These are phyloP conservation scores for Drosophila setifemur DNA, from an alignment of 1,140 invertebrate genomes.

Conservation along the genomic window DNA sequence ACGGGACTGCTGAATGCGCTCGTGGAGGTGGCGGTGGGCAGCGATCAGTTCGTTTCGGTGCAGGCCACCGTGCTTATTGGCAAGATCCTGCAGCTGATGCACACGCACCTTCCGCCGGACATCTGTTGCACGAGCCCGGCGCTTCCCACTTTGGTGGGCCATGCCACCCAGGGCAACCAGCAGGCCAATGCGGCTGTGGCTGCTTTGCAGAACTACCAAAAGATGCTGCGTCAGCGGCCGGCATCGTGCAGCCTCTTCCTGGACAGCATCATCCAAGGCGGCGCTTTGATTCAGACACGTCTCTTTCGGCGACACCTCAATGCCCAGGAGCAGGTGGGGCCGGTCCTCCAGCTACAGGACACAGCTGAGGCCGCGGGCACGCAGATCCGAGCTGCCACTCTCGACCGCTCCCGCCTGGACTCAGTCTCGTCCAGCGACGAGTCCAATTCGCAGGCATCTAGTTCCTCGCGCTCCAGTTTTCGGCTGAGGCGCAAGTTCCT, in stretches of 20 bases:
- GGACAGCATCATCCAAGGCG: conserved; percentile 88
- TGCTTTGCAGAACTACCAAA: conserved; percentile 90
- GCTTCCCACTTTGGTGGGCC: conserved; percentile 90
- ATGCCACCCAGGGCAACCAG: conserved; percentile 89
- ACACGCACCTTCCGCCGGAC: conserved; percentile 91
- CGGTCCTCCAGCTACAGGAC: conserved; percentile 44
- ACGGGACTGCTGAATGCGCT: conserved; percentile 93
- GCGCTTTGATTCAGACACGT: conserved; percentile 74
- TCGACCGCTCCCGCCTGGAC: conserved; percentile 65
- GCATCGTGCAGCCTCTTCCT: conserved; percentile 92
- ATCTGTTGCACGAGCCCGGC: conserved; percentile 91
- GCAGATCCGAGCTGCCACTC: conserved; percentile 15
- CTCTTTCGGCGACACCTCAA: conserved; percentile 79
- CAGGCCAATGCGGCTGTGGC: conserved; percentile 91
- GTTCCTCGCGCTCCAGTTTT: conserved; percentile 70
- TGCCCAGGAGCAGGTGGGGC: conserved; percentile 47
- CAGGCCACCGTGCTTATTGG: conserved; percentile 94
- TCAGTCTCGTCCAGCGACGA: conserved; percentile 79
- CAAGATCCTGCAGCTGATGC: conserved; percentile 93
- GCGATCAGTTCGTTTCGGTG: conserved; percentile 94
- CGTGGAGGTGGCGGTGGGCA: conserved; percentile 94
- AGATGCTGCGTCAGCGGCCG: conserved; percentile 90
- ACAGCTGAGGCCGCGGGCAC: conserved; percentile 24
- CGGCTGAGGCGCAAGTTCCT: conserved; percentile 72
- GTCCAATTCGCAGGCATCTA: conserved; percentile 64